Percentiles rank a stretch among this genome's conserved stretches.
phyloP scores from a whole-genome alignment of 2,113 vertebrate genomes.

The Chloroceryle aenea region DNA sequence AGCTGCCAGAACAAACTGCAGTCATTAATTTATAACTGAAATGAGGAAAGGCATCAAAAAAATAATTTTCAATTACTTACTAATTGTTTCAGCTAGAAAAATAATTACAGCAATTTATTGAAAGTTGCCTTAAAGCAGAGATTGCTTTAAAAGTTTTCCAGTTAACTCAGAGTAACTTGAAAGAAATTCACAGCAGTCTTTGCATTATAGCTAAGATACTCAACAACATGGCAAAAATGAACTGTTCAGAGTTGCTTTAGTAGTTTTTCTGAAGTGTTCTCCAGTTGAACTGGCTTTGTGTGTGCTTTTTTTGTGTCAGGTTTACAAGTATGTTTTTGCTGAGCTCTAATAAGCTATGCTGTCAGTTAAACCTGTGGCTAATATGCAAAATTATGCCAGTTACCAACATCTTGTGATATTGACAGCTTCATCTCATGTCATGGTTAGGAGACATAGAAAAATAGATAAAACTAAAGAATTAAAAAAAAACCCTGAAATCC shows the following conservation, averaged over 20 bases:
- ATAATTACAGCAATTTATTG: conserved; percentile 38
- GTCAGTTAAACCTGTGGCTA: background rate
- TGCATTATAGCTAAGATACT: background rate
- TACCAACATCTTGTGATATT: background rate
- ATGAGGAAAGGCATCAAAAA: conserved; percentile 3
- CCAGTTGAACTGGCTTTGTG: background rate
- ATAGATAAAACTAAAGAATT: background rate
- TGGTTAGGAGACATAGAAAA: background rate
- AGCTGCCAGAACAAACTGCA: conserved; percentile 25
- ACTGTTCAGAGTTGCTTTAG: background rate
- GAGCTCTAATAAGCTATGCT: background rate
- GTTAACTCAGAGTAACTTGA: background rate
- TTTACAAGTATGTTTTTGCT: background rate
- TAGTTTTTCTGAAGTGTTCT: background rate
- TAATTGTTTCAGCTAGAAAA: conserved; percentile 45
- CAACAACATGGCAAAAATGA: background rate
- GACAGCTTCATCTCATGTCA: background rate
- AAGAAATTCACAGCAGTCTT: background rate
- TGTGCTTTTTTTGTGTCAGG: background rate
- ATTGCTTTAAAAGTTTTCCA: background rate
- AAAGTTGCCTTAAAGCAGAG: background rate
- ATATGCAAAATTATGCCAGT: background rate
- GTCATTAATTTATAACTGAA: conserved; percentile 49
- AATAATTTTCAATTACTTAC: conserved; percentile 53
- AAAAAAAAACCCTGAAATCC: background rate